Evolutionary conservation across 2,113 vertebrate genomes (phyloP), one percentile per base, ranked within the genome.

Genomic region (Coptodon rendalli): DNA sequence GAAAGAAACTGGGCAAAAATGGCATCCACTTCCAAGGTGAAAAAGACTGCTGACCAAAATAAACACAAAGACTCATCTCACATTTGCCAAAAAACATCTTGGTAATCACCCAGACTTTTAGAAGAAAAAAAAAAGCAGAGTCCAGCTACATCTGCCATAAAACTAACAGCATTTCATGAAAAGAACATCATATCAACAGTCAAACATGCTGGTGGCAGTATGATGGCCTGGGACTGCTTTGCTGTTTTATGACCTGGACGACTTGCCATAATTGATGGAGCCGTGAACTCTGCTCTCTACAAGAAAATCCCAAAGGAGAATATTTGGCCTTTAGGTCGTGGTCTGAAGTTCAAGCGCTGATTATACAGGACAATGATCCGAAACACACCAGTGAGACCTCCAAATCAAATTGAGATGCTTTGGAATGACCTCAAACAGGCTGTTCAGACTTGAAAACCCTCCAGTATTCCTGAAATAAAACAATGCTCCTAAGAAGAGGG

Each of bases 1-100:
- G 2, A 63, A 36, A 7, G 31, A 66, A 12, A 66, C 34, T 66
- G 61, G 19, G 34, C 34, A 66, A 66, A 66, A 66, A 66, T 38
- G 1, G 61, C 19, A 66, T 66, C 6, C 0, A 66, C 4, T 66
- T 66, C 61, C 34, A 38, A 38, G 17, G 4, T 66, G 31, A 66
- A n/a, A 38, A 38, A 0, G 1, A 56, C 53, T 0, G 1, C 53
- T 56, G 53, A 36, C 3, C 4, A 38, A 66, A 66, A 38, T 5
- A 10, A 66, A 22, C 34, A 66, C 61, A n/a, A 66, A 22, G 19
- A 66, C 19, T 22, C 34, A 22, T 22, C 3, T 66, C 19, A 38
- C 0, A 38, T 38, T 38, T 66, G 1, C 10, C 61, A 4, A 24
- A 71, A 71, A 43, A 27, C 66, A 71, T 43, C 66, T 24, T 71